phyloP scores from a whole-genome alignment of 2,113 vertebrate genomes.

The Nycticebus coucang region DNA sequence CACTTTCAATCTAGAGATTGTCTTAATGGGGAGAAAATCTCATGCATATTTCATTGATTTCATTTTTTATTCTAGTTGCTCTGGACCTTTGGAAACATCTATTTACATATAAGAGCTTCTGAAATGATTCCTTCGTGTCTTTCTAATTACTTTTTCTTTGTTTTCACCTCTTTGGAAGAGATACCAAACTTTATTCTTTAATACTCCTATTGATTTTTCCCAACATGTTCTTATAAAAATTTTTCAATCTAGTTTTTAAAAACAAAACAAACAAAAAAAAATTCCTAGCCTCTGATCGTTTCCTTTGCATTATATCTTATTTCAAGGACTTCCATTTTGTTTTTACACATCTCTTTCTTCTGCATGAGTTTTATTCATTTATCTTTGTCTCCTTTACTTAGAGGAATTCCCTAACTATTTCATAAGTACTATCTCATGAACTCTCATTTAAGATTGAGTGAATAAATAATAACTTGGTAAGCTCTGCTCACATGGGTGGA shows the following conservation, averaged over 20 bases:
- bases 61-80: neutral
- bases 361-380: neutral
- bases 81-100: neutral
- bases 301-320: neutral
- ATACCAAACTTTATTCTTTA: neutral
- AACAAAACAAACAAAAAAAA: neutral
- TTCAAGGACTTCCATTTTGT: neutral
- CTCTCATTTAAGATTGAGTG: neutral
- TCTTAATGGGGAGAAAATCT: neutral
- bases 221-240: neutral
- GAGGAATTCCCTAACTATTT: neutral
- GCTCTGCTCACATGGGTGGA: neutral
- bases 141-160: neutral
- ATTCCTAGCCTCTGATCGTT: neutral
- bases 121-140: neutral
- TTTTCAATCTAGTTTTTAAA: neutral
- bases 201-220: neutral
- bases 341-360: neutral
- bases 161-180: neutral
- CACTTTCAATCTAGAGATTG: neutral
- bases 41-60: neutral
- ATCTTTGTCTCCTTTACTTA: neutral
- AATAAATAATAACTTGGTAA: neutral
- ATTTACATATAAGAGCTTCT: neutral
- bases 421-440: neutral